Percentiles rank a stretch among this genome's conserved stretches.
Conservation (phyloP, 2,888 invertebrate species). For the Dilophus febrilis region DNA sequence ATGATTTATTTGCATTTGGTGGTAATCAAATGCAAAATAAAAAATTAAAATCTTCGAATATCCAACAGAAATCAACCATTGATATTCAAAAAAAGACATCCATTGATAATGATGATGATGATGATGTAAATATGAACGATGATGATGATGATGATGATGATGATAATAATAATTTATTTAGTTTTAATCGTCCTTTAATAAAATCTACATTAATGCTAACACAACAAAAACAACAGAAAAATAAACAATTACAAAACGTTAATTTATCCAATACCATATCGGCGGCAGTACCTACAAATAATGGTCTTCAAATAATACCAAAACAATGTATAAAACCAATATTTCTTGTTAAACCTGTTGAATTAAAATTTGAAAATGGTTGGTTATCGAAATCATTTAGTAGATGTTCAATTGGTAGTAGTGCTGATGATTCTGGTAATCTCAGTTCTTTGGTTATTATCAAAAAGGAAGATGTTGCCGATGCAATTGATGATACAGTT, state of each 20-base stretch:
- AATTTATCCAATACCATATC: too few relatives aligned
- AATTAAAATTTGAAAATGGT: conserved; percentile 9
- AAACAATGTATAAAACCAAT: too few relatives aligned
- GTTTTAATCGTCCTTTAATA: neutral
- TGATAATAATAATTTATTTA: neutral
- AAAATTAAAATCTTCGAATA: neutral
- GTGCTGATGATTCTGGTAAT: too few relatives aligned
- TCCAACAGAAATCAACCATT: neutral
- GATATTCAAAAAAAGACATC: neutral
- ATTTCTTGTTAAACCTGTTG: too few relatives aligned
- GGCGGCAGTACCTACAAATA: too few relatives aligned
- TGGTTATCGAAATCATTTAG: conserved; percentile 22
- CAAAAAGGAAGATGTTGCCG: too few relatives aligned
- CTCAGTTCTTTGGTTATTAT: too few relatives aligned
- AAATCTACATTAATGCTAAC: neutral
- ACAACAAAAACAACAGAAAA: too few relatives aligned
- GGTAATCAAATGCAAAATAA: neutral
- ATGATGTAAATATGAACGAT: neutral
- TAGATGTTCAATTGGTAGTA: conserved; percentile 3
- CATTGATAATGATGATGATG: neutral
- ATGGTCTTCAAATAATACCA: too few relatives aligned
- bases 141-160: neutral
- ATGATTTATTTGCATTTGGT: too few relatives aligned
- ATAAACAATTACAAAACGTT: too few relatives aligned
- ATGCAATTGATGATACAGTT: too few relatives aligned